phyloP scores from a whole-genome alignment of 2,888 invertebrate species.

The Drosophila parthenogenetica region DNA sequence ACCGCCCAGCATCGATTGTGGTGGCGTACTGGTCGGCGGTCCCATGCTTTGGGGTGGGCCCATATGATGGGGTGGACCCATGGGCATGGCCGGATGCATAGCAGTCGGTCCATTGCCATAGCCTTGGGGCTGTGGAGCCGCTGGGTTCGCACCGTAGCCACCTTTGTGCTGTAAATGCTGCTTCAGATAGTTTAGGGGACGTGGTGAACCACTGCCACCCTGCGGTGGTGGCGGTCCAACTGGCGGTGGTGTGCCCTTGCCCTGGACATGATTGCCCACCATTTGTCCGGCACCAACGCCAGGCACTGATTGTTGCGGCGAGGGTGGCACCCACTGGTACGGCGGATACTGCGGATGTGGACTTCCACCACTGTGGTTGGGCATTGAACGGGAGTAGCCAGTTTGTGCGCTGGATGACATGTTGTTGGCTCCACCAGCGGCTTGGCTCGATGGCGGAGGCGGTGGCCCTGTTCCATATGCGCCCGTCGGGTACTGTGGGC shows the following conservation, averaged over 20 bases:
- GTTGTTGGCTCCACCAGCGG: constrained; percentile 81
- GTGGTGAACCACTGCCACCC: constrained; percentile 85
- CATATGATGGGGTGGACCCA: constrained; percentile 87
- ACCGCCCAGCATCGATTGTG: constrained; percentile 80
- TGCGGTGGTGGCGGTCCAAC: constrained; percentile 76
- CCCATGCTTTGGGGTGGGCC: constrained; percentile 88
- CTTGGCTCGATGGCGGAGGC: constrained; percentile 86
- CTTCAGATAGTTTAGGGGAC: constrained; percentile 89
- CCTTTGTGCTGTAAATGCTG: constrained; percentile 90
- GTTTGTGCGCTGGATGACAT: constrained; percentile 82
- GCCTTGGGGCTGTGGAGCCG: constrained; percentile 87
- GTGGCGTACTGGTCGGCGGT: constrained; percentile 87
- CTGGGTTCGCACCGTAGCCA: constrained; percentile 86
- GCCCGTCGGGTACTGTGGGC: constrained; percentile 86
- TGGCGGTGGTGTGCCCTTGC: constrained; percentile 85
- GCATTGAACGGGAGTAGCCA: constrained; percentile 86
- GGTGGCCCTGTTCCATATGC: constrained; percentile 86
- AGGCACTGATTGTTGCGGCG: constrained; percentile 80
- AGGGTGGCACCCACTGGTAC: constrained; percentile 85
- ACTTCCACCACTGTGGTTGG: constrained; percentile 86
- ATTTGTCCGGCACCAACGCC: constrained; percentile 71
- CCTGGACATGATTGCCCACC: constrained; percentile 85
- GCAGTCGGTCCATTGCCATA: constrained; percentile 85
- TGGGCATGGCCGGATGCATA: constrained; percentile 86
- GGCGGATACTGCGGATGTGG: constrained; percentile 85